Base-by-base conservation (phyloP, 2,888 invertebrate genomes). In the Rhaphigaster nebulosa region DNA sequence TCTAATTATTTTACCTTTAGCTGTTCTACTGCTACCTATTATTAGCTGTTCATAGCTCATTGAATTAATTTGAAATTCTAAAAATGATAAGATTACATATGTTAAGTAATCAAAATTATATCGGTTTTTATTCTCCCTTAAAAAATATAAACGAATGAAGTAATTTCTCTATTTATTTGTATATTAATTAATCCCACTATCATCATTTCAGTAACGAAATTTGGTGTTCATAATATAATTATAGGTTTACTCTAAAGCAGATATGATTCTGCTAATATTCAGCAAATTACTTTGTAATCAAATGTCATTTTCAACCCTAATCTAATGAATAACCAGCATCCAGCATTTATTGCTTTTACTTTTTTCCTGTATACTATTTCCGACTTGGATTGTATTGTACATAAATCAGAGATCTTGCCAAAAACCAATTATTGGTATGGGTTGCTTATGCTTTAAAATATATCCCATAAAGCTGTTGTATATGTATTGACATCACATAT, bases 391-490 rank as follows among this genome's bases (percentile, higher is more conserved):
- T 76, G 8, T 76, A 76, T 38, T 76, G 70, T 76, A 76, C 6
- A 76, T 76, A 76, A 76, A 38, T 38, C 70, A 76, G 20, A 15
- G 20, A 65, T 65, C 29, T 34, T 65, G 23, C 70, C 70, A 76
- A 76, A 38, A 38, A 76, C 15, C 34, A 34, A 6, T 38, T 18
- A 2, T 76, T 76, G 38, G 70, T 38, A 76, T 38, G 70, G 34
- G 20, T 38, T 10, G 70, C 34, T 76, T 76, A 76, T 38, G 70
- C 70, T 76, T 76, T 0, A 34, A 76, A 76, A 38, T 76, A 38
- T 10, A 38, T 38, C 70, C 38, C 70, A 76, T 76, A 23, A 76
- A 76, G 70, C 70, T 76, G 70, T 76, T 76, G 34, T 76, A 29
- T 65, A 18, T 65, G 20, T 38, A 34, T 38, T 76, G 6, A 20